These are phyloP conservation scores for Sesamia nonagrioides DNA, from an alignment of 1,140 invertebrate genomes.

Conservation along the genomic window DNA sequence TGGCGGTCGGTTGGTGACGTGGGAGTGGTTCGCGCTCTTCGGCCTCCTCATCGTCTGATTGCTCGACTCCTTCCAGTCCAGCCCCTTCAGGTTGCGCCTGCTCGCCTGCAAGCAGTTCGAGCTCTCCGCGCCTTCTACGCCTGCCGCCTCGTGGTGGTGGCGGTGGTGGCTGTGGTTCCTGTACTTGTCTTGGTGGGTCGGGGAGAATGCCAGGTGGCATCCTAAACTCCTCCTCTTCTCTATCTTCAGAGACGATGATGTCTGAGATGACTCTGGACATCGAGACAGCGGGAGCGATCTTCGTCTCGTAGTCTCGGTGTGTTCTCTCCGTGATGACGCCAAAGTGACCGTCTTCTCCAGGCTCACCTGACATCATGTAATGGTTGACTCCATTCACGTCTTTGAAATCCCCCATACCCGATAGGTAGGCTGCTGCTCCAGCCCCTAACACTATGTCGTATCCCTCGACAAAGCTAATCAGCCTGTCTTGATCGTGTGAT, in stretches of 20 bases:
- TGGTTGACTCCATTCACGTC: constrained; percentile 39
- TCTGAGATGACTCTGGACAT: background rate
- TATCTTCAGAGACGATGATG: too few species aligned
- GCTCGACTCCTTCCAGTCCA: background rate
- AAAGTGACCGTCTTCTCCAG: constrained; percentile 33
- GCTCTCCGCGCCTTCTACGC: too few species aligned
- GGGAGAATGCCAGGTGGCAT: background rate
- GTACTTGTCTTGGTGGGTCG: too few species aligned
- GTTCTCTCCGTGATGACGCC: background rate
- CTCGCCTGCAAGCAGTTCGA: background rate
- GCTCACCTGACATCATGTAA: background rate
- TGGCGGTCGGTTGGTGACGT: background rate
- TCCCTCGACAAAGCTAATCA: background rate
- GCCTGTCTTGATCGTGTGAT: background rate
- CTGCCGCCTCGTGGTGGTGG: too few species aligned
- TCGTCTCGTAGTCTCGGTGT: constrained; percentile 33
- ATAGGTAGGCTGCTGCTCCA: constrained; percentile 44
- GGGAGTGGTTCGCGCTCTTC: background rate
- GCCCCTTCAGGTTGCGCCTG: background rate
- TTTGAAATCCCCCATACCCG: constrained; percentile 35
- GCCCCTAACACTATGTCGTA: background rate
- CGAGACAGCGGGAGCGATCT: constrained; percentile 18
- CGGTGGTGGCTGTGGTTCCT: too few species aligned
- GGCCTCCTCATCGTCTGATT: background rate
- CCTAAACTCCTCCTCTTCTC: background rate